Evolutionary conservation across 2,797 vertebrate species (phyloP).

Genomic region (Balearica regulorum): DNA sequence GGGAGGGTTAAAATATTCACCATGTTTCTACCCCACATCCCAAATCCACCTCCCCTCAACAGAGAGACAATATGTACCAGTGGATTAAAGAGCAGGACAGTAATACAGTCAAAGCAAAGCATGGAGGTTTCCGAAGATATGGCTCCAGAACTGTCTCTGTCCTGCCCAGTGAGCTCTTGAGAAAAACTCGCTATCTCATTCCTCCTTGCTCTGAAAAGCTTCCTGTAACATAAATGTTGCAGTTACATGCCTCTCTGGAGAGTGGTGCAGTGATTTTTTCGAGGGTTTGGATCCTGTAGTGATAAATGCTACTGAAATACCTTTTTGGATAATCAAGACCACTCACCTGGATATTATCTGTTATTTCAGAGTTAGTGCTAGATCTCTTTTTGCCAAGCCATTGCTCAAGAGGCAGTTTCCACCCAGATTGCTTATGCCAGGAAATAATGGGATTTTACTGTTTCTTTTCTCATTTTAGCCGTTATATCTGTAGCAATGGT

Average conservation of each 20-base stretch:
- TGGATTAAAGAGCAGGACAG: background rate
- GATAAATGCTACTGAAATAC: background rate
- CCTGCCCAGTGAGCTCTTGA: background rate
- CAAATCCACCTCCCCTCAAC: background rate
- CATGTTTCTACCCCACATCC: background rate
- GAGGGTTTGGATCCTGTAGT: background rate
- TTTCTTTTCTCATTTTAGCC: background rate
- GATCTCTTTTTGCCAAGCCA: background rate
- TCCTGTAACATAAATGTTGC: background rate
- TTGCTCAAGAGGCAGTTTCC: slow-evolving; percentile 11
- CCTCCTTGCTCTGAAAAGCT: background rate
- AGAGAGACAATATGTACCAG: background rate
- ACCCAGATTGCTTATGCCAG: background rate
- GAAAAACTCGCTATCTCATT: background rate
- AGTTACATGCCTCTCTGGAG: background rate
- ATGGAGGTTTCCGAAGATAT: background rate
- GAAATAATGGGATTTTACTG: background rate
- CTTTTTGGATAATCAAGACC: background rate
- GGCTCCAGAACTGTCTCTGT: background rate
- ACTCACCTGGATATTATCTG: background rate
- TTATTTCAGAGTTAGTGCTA: background rate
- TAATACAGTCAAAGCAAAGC: background rate
- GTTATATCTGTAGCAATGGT: background rate
- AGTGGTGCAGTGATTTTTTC: background rate
- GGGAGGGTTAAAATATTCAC: background rate